Evolutionary conservation across 2,797 vertebrate genomes (phyloP).

Genomic region (Melopsittacus undulatus): DNA sequence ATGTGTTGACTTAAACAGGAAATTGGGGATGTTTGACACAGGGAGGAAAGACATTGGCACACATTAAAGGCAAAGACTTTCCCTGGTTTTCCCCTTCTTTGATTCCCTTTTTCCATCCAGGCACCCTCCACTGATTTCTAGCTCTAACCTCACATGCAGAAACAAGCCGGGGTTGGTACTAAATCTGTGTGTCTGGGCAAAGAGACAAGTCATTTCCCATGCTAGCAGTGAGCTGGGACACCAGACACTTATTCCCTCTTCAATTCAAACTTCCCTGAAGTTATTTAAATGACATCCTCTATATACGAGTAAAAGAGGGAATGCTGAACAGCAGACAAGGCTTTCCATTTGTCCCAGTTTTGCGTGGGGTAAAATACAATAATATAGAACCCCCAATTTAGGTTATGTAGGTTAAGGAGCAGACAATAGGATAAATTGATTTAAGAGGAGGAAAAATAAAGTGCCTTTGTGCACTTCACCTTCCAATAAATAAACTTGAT

Average conservation of each 20-base stretch:
- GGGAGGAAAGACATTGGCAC: slow-evolving; percentile 17
- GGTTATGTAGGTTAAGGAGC: neutral
- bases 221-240: neutral
- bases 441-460: neutral
- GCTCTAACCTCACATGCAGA: neutral
- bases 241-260: neutral
- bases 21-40: slow-evolving; percentile 39
- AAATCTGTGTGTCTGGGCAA: neutral
- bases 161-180: neutral
- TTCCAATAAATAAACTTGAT: neutral
- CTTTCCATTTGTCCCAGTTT: neutral
- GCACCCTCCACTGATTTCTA: neutral
- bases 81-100: neutral
- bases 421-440: slow-evolving; percentile 4
- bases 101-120: neutral
- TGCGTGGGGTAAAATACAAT: neutral
- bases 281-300: neutral
- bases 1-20: slow-evolving; percentile 72
- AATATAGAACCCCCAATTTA: neutral
- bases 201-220: neutral
- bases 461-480: neutral
- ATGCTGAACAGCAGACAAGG: neutral
- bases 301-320: neutral
- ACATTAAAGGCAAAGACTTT: slow-evolving; percentile 28
- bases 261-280: neutral